These are phyloP conservation scores for Melitaea cinxia DNA, from an alignment of 1,140 invertebrate genomes.

Conservation along the genomic window DNA sequence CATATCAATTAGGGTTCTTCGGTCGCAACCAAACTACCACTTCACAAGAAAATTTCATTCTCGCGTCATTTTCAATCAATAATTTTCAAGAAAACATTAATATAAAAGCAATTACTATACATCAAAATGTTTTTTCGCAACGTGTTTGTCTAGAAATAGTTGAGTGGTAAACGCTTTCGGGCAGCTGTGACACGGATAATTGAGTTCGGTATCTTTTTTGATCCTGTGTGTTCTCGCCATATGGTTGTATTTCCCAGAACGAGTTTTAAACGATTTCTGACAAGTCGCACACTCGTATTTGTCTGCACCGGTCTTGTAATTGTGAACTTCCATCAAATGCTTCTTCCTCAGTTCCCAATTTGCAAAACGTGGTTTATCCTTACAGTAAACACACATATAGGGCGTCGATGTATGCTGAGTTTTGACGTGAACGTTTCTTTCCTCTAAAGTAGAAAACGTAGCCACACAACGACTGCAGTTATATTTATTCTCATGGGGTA, in stretches of 20 bases:
- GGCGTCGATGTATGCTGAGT: constrained; percentile 69
- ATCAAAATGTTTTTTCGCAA: constrained; percentile 72
- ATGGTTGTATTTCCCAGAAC: constrained; percentile 75
- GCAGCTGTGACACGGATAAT: constrained; percentile 64
- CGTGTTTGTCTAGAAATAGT: constrained; percentile 71
- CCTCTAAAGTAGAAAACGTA: constrained; percentile 65
- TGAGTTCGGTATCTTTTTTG: constrained; percentile 65
- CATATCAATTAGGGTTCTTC: constrained; percentile 27
- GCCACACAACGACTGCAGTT: constrained; percentile 67
- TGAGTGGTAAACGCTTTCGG: constrained; percentile 70
- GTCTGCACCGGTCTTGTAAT: constrained; percentile 65
- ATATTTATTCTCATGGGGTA: constrained; percentile 74
- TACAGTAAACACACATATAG: constrained; percentile 69
- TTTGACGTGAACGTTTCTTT: constrained; percentile 70
- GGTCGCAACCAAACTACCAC: background rate
- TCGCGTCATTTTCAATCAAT: background rate
- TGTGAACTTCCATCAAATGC: constrained; percentile 70
- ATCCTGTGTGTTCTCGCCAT: constrained; percentile 67
- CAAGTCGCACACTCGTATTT: constrained; percentile 69
- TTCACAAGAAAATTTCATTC: too few species aligned
- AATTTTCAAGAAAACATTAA: background rate
- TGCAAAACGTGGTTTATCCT: constrained; percentile 69
- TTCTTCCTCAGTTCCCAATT: constrained; percentile 71
- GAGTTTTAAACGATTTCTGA: constrained; percentile 69
- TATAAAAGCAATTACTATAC: background rate